Base-by-base conservation (phyloP, 2,113 vertebrate genomes). In the Edolisoma coerulescens region DNA sequence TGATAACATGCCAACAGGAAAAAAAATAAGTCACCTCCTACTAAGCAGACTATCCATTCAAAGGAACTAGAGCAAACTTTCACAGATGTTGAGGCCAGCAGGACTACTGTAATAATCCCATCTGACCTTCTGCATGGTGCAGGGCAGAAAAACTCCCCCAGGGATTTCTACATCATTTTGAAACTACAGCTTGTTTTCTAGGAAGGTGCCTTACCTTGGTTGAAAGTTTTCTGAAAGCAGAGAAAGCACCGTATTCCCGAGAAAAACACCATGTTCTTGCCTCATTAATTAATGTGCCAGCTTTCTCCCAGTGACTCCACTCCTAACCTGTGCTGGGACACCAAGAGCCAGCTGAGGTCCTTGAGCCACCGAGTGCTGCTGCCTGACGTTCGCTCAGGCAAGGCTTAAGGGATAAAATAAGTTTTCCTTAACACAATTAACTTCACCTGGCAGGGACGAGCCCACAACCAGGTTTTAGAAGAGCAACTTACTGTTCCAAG, bases 1-100 rank as follows among this genome's bases (percentile, higher is more conserved):
- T 90, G 85, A 92, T 95, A 92, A 90, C 56, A 53, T 35, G 76
- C 78, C 90, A 95, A 73, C 32, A 71, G 47, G 10, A 49, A 64
- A 63, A 73, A 64, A 89, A 47, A 26, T 5, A 73, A 33, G 22
- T 37, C 18, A 37, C 56, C 47, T 88, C 75, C 50, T 84, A 54
- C 69, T 39, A 90, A 87, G 52, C 68, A 87, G 73, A 64, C 22
- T 35, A 77, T 54, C 28, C 92, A 37, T 64, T 84, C 88, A 90
- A 81, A 94, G 85, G 73, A 86, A 27, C 56, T 54, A 71, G 68
- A 92, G 64, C 42, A 64, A 92, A 84, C 60, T 75, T 68, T 30
- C 83, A 86, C 60, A 88, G 96, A 64, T 57, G 79, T 91, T 82
- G 75, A 64, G 57, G 57, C 87, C 74, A 89, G 73, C 7, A 0